These are phyloP conservation scores for Nycticryphes semicollaris DNA, from an alignment of 2,113 vertebrate species.

Conservation along the genomic window DNA sequence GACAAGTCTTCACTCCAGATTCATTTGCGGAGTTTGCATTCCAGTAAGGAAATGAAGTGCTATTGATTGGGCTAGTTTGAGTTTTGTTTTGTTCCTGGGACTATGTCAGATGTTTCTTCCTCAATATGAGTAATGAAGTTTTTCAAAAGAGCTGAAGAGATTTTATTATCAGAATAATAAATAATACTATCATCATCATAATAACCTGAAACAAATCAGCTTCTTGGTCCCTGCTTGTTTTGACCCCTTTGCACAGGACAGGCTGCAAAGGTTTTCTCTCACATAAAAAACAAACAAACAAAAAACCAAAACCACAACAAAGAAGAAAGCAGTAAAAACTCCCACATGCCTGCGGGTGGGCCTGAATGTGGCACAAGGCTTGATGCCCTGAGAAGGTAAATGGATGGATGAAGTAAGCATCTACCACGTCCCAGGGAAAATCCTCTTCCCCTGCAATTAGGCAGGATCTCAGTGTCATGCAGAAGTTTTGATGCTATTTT, in stretches of 20 bases:
- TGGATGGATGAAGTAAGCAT: neutral
- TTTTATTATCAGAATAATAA: neutral
- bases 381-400: neutral
- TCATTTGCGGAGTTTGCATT: neutral
- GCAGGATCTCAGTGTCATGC: neutral
- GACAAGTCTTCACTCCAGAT: neutral
- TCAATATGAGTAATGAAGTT: neutral
- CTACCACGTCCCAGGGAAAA: neutral
- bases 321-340: neutral
- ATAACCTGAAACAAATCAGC: neutral
- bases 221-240: neutral
- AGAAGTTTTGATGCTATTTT: slow-evolving; percentile 46
- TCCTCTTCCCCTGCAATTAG: neutral
- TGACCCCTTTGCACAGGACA: neutral
- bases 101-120: neutral
- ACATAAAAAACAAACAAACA: neutral
- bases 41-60: neutral
- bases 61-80: neutral
- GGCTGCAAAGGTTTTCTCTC: neutral
- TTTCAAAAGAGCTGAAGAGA: neutral
- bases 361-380: neutral
- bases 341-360: fast-evolving
- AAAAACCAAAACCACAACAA: neutral
- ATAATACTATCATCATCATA: too few relatives aligned
- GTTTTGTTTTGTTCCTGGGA: neutral